Percentiles rank a stretch among this genome's conserved stretches.
Conservation (phyloP, 37 sponge, comb jelly and placozoan species). For the Cliona cf. orientalis region DNA sequence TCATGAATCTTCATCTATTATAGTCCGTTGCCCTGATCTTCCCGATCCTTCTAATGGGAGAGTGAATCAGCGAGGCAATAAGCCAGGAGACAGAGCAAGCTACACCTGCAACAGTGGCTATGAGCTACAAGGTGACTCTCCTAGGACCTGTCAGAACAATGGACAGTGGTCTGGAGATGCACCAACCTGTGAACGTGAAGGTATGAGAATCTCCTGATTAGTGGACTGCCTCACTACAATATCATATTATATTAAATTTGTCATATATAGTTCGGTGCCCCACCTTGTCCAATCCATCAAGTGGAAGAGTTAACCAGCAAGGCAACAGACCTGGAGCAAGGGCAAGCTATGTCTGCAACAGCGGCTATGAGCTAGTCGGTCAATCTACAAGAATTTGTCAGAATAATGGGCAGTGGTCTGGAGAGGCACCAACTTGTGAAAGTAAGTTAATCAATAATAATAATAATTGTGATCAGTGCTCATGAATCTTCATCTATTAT, state of each 20-base stretch:
- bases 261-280: no score
- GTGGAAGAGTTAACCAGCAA: not conserved
- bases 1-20: no score
- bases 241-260: no score
- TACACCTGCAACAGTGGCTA: slow-evolving; percentile 65
- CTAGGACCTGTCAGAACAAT: slow-evolving; percentile 42
- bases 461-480: not conserved
- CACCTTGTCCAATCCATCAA: no score
- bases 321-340: slow-evolving; percentile 15
- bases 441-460: slow-evolving; percentile 20
- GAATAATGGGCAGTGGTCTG: slow-evolving; percentile 38
- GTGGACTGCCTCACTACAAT: no score
- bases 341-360: slow-evolving; percentile 40
- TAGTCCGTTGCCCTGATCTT: no score
- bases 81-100: slow-evolving; percentile 31
- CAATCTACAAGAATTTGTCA: slow-evolving; percentile 42
- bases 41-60: slow-evolving; percentile 41
- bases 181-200: slow-evolving; percentile 58
- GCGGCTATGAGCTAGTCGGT: slow-evolving; percentile 48
- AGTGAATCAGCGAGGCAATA: slow-evolving; percentile 15
- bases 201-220: no score
- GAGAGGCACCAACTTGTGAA: slow-evolving; percentile 44
- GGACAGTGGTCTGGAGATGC: slow-evolving; percentile 45
- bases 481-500: not conserved
- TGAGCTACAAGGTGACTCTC: slow-evolving; percentile 26